phyloP scores from a whole-genome alignment of 2,113 vertebrate genomes.

The Rhinoderma darwinii region DNA sequence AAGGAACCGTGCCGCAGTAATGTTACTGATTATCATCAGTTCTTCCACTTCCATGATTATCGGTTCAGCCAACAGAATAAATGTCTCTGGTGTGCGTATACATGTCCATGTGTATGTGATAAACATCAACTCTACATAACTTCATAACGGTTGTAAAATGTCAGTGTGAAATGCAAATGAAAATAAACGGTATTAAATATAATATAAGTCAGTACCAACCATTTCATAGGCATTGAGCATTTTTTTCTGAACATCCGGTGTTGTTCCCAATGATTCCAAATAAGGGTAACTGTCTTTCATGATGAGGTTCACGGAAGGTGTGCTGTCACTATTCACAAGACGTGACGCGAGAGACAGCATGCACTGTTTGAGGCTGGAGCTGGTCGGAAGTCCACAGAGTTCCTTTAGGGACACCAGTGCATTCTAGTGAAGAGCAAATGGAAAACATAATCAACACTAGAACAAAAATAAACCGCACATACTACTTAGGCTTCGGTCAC shows the following conservation, averaged over 20 bases:
- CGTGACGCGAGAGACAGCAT: slow-evolving; percentile 89
- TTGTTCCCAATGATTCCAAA: slow-evolving; percentile 81
- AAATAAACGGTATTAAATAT: background rate
- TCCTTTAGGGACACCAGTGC: slow-evolving; percentile 90
- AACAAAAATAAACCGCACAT: background rate
- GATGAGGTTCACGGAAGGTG: slow-evolving; percentile 80
- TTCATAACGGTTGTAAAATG: background rate
- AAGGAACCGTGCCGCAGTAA: no score
- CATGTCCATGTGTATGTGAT: background rate
- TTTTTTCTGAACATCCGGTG: slow-evolving; percentile 87
- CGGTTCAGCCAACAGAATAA: no score
- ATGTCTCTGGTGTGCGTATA: background rate
- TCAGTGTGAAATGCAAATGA: background rate
- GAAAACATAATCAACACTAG: background rate
- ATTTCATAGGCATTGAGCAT: slow-evolving; percentile 87
- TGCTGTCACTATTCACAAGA: slow-evolving; percentile 81
- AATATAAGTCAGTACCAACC: slow-evolving; percentile 72
- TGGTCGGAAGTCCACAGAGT: slow-evolving; percentile 93
- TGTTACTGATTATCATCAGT: no score
- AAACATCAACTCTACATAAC: background rate
- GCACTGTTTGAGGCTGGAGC: slow-evolving; percentile 95
- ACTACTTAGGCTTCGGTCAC: no score
- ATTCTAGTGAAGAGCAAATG: slow-evolving; percentile 73
- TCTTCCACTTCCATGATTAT: no score
- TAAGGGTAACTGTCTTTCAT: slow-evolving; percentile 88